Evolutionary conservation across 2,797 vertebrate genomes (phyloP), one percentile per base, ranked within the genome.

Genomic region (Gastrophryne carolinensis): DNA sequence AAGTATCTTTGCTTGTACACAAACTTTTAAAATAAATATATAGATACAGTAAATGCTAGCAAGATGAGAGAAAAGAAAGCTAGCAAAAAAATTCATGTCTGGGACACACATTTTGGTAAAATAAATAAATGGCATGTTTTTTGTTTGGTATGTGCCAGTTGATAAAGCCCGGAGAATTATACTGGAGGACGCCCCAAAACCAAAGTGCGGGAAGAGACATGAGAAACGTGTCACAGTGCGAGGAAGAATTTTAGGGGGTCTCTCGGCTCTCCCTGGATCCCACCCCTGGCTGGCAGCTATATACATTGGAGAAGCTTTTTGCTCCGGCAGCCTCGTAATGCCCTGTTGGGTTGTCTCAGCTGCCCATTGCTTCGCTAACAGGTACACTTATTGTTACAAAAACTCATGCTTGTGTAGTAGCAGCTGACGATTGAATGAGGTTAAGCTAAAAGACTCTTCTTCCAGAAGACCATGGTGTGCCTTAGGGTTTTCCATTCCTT

Each of bases 211-310:
- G 15, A 90, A 69, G 82, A 92, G 87, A 72, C 94, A 96, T 78
- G 92, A 89, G 82, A 98, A 98, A 84, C 84, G 89, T 50, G 88
- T 83, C 19, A 79, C 91, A 1, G 21, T 89, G 24, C 88, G 88
- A 39, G 95, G 90, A 0, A 89, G 96, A 39, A 95, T 98, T 64
- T 1, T 97, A 1, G 94, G 95, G 0, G 97, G 97, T 7, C 89
- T 76, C 1, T 85, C 91, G 0, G 86, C 95, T 0, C 83, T 97
- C 83, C 92, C 95, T 0, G 97, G 95, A 3, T 90, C 90, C 44
- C 94, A 98, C 78, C 97, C 97, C 9, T 98, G 97, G 97, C 90
- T 96, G 88, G 96, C 90, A 0, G 94, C 94, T 68, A 86, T 99
- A 83, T 97, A 98, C 80, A 92, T 94, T 2, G 90, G 90, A 6